Evolutionary conservation across 1,140 invertebrate species (phyloP).

Genomic region (Chrysoperla carnea): DNA sequence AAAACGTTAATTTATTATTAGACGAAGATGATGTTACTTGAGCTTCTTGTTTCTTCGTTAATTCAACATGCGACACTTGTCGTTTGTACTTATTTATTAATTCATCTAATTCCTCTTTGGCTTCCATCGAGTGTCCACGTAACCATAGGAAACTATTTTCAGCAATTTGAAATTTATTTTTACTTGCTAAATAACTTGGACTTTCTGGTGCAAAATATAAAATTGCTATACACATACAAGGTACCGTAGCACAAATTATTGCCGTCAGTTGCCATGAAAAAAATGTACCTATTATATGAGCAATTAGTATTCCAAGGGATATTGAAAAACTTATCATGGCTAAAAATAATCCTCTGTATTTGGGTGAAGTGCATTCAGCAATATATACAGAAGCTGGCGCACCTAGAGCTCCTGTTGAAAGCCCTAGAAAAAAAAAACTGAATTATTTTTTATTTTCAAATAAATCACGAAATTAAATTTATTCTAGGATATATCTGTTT

Average conservation of each 20-base stretch:
- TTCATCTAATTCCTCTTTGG: conserved; percentile 26
- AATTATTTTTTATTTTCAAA: no score
- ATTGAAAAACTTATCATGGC: conserved; percentile 31
- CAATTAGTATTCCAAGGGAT: conserved; percentile 30
- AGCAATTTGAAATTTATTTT: conserved; percentile 29
- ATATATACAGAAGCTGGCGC: conserved; percentile 32
- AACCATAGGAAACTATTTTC: conserved; percentile 25
- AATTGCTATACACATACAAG: conserved; percentile 25
- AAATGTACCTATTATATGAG: conserved; percentile 38
- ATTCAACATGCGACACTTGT: conserved; percentile 2
- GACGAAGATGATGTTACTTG: background rate
- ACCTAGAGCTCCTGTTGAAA: conserved; percentile 30
- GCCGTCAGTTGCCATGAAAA: conserved; percentile 36
- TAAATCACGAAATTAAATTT: no score
- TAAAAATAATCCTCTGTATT: conserved; percentile 34
- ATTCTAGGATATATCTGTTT: no score
- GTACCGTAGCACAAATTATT: conserved; percentile 28
- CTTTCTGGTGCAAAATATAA: conserved; percentile 44
- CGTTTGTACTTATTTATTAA: conserved; percentile 17
- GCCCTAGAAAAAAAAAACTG: conserved; percentile 49
- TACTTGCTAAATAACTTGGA: conserved; percentile 44
- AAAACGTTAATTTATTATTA: conserved; percentile 10
- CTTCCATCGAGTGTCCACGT: conserved; percentile 26
- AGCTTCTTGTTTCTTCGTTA: conserved; percentile 2
- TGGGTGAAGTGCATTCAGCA: conserved; percentile 22